Evolutionary conservation across 2,888 invertebrate genomes (phyloP).

Genomic region (Leptura quadrifasciata): DNA sequence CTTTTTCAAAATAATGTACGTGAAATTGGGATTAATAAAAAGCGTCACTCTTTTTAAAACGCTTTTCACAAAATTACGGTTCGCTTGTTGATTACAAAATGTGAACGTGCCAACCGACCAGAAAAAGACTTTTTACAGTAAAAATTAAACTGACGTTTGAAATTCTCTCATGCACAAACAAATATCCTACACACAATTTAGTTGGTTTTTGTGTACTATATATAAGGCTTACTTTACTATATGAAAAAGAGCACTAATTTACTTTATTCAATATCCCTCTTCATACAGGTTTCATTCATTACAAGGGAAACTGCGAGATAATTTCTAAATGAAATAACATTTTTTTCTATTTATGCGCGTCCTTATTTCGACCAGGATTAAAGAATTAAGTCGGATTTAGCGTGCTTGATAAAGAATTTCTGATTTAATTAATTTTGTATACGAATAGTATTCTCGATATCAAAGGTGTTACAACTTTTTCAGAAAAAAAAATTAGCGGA

Average conservation of each 20-base stretch:
- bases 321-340: neutral
- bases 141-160: constrained; percentile 31
- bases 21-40: neutral
- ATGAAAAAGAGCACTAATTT: neutral
- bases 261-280: neutral
- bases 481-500: too few species aligned
- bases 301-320: neutral
- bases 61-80: constrained; percentile 12
- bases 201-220: constrained; percentile 5
- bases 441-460: too few species aligned
- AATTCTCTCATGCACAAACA: constrained; percentile 33
- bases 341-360: neutral
- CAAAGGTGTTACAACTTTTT: too few species aligned
- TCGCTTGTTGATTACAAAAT: constrained; percentile 35
- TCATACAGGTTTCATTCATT: neutral
- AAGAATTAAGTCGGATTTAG: too few species aligned
- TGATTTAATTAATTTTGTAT: too few species aligned
- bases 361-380: too few species aligned
- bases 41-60: neutral
- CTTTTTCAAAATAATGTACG: neutral
- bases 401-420: too few species aligned
- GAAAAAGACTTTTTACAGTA: constrained; percentile 23
- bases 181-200: constrained; percentile 12
- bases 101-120: constrained; percentile 24
- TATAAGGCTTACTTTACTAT: neutral